Evolutionary conservation across 2,888 invertebrate species (phyloP).

Genomic region (Leptopilina drosophilae): DNA sequence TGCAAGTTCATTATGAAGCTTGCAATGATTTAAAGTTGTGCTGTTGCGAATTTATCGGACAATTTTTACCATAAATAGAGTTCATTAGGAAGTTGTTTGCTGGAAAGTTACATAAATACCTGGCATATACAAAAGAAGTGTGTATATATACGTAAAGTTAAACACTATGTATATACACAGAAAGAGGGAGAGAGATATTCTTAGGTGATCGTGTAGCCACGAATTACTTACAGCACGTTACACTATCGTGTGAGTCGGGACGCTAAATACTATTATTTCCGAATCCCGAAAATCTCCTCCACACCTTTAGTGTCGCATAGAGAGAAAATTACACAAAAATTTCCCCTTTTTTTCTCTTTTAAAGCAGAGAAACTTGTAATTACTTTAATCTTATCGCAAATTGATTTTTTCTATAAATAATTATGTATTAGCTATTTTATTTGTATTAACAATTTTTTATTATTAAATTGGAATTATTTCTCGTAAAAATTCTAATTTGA

Average conservation of each 20-base stretch:
- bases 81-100: constrained; percentile 12
- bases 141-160: not conserved
- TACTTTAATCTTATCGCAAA: too few relatives aligned
- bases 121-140: constrained; percentile 29
- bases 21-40: constrained; percentile 2
- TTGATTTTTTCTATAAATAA: too few relatives aligned
- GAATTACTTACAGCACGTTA: constrained; percentile 54
- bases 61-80: constrained; percentile 17
- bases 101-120: constrained; percentile 5
- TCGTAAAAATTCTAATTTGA: too few relatives aligned
- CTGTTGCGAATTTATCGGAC: not conserved
- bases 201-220: constrained; percentile 24
- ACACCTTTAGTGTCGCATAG: constrained; percentile 52
- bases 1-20: not conserved
- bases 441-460: too few relatives aligned
- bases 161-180: too few relatives aligned
- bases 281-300: constrained; percentile 50
- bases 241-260: constrained; percentile 38
- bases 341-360: constrained; percentile 40
- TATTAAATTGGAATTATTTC: too few relatives aligned
- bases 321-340: constrained; percentile 53
- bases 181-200: not conserved
- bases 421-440: too few relatives aligned
- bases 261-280: constrained; percentile 56
- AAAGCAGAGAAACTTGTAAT: too few relatives aligned